phyloP scores from a whole-genome alignment of 2,113 vertebrate genomes.

The Irena cyanogastra region DNA sequence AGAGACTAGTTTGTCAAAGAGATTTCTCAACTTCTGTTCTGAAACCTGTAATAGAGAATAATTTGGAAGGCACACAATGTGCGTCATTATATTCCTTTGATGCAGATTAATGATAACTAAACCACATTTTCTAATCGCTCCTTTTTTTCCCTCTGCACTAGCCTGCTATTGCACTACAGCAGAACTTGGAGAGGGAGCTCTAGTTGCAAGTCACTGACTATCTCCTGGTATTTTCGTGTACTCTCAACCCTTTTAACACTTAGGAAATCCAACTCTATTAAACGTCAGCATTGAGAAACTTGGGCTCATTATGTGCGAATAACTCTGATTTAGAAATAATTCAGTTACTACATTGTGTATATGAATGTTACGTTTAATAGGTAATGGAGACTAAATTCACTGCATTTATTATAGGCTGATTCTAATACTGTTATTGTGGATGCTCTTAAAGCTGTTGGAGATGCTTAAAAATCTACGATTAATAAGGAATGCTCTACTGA shows the following conservation, averaged over 20 bases:
- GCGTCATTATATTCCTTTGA: slow-evolving; percentile 78
- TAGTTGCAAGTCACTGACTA: neutral
- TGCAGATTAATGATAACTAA: slow-evolving; percentile 78
- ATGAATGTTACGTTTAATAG: neutral
- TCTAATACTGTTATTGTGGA: neutral
- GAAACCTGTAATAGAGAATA: slow-evolving; percentile 74
- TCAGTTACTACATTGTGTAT: neutral
- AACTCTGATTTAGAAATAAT: slow-evolving; percentile 7
- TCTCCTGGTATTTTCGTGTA: neutral
- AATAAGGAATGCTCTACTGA: neutral
- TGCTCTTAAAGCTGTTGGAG: neutral
- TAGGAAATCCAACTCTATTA: slow-evolving; percentile 8
- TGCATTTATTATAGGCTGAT: neutral
- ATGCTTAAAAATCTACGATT: neutral
- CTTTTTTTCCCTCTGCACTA: neutral
- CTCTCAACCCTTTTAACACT: slow-evolving; percentile 18
- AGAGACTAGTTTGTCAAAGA: slow-evolving; percentile 75
- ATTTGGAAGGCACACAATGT: slow-evolving; percentile 75
- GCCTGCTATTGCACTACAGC: slow-evolving; percentile 42
- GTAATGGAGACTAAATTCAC: neutral
- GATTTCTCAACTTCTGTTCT: slow-evolving; percentile 76
- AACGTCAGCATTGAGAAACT: slow-evolving; percentile 19
- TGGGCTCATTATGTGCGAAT: neutral
- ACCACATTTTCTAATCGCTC: slow-evolving; percentile 72
- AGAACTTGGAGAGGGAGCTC: slow-evolving; percentile 2